phyloP scores from a whole-genome alignment of 2,797 vertebrate species.

The Rhinatrema bivittatum region DNA sequence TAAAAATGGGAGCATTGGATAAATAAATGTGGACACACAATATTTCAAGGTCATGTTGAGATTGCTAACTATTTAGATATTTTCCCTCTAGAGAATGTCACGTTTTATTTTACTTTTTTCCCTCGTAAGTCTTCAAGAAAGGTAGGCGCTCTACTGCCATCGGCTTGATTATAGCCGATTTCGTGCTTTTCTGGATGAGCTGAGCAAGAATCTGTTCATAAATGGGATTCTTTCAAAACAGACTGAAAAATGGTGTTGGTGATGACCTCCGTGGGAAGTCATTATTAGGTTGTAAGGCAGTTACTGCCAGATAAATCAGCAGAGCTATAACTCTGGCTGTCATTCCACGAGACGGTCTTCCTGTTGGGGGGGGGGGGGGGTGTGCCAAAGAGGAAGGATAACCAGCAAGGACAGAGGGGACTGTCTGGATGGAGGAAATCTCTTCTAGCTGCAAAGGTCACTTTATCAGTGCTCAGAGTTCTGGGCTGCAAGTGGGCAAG shows the following conservation, averaged over 20 bases:
- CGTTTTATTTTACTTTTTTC: neutral
- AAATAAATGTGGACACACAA: conserved; percentile 7
- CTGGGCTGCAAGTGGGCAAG: too few relatives aligned
- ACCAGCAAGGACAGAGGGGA: too few relatives aligned
- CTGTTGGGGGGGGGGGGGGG: accelerated
- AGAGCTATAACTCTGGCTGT: neutral
- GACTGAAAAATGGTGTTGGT: conserved; percentile 18
- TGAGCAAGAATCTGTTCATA: conserved; percentile 20
- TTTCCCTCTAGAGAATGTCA: conserved; percentile 6
- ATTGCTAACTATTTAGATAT: conserved; percentile 9
- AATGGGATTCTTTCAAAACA: conserved; percentile 16
- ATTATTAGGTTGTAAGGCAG: neutral
- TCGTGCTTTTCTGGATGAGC: conserved; percentile 19
- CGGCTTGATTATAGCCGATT: conserved; percentile 4
- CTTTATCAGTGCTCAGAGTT: conserved; percentile 1
- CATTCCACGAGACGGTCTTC: neutral
- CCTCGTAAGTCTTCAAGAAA: neutral
- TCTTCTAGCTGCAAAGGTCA: neutral
- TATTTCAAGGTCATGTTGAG: conserved; percentile 6
- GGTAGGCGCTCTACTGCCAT: conserved; percentile 1
- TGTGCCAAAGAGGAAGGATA: too few relatives aligned
- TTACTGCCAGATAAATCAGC: conserved; percentile 24
- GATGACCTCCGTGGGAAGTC: conserved; percentile 23
- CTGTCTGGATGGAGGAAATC: too few relatives aligned
- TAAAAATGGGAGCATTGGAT: conserved; percentile 26